A percentile compares a stretch with the other conserved stretches of the same genome.
Conservation (phyloP, 2,888 invertebrate genomes). For the Ichneumon xanthorius region DNA sequence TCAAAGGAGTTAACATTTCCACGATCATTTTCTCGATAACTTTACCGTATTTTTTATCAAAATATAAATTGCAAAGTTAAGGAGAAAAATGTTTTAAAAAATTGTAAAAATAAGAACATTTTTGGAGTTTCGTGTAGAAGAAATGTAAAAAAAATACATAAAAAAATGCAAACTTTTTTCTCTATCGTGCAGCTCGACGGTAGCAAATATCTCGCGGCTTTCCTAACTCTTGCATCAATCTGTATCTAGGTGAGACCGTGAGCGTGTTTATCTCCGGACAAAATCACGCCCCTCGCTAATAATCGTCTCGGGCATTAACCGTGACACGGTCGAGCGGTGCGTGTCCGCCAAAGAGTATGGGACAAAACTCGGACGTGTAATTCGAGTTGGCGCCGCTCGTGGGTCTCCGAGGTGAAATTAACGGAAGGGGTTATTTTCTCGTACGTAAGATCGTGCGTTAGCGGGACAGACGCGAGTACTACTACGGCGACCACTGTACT, state of each 20-base stretch:
- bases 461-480: constrained; percentile 23
- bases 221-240: neutral
- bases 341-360: constrained; percentile 6
- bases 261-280: neutral
- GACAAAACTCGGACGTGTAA: constrained; percentile 30
- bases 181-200: neutral
- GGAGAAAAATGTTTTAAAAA: too few relatives aligned
- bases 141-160: neutral
- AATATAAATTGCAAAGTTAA: too few relatives aligned
- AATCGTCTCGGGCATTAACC: constrained; percentile 13
- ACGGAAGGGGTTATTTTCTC: constrained; percentile 14
- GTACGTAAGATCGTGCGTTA: constrained; percentile 3
- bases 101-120: too few relatives aligned
- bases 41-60: too few relatives aligned
- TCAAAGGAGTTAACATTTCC: too few relatives aligned
- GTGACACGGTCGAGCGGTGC: constrained; percentile 24
- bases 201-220: neutral
- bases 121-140: neutral
- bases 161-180: neutral
- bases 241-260: neutral
- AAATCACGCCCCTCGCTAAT: constrained; percentile 24
- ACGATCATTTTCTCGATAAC: too few relatives aligned
- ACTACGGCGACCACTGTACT: constrained; percentile 12
- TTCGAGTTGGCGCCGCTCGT: constrained; percentile 46
- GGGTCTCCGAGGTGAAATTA: constrained; percentile 33